Conservation (phyloP, 2,797 vertebrate species). For the Bovichtus variegatus region DNA sequence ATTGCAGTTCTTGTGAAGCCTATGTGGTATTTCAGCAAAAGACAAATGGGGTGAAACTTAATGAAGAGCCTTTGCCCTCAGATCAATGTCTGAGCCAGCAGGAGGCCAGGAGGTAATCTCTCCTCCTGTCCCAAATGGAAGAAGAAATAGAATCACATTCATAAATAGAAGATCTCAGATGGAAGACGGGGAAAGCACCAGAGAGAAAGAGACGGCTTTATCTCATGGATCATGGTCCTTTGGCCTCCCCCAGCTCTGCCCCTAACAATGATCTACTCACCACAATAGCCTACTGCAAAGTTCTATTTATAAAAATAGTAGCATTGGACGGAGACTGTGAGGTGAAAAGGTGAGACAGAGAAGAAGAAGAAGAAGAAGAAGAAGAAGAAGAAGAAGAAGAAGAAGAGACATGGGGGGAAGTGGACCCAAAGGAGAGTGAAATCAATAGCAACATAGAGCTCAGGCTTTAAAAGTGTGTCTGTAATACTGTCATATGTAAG, state of each 20-base stretch:
- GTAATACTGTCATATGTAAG: conserved; percentile 39
- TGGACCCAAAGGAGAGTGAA: conserved; percentile 40
- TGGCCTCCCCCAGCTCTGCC: conserved; percentile 6
- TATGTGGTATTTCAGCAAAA: neutral
- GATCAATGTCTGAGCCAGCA: conserved; percentile 19
- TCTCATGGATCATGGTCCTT: conserved; percentile 36
- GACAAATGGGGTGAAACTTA: neutral
- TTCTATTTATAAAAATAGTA: conserved; percentile 22
- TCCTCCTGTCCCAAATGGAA: conserved; percentile 28
- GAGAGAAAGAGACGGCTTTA: conserved; percentile 11
- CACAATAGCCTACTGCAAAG: conserved; percentile 15
- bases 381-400: no score
- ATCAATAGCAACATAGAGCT: conserved; percentile 43
- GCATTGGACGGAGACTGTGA: neutral
- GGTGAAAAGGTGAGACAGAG: conserved; percentile 6
- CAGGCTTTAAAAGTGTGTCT: conserved; percentile 30
- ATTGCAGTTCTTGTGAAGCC: neutral
- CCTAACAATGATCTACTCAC: conserved; percentile 31
- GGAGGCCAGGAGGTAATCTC: conserved; percentile 17
- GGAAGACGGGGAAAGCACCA: conserved; percentile 15
- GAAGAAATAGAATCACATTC: conserved; percentile 11
- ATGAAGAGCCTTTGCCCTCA: neutral
- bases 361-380: neutral
- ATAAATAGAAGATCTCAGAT: conserved; percentile 15
- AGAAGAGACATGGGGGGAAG: neutral